phyloP scores from a whole-genome alignment of 2,888 invertebrate species.

The Conistra vaccinii region DNA sequence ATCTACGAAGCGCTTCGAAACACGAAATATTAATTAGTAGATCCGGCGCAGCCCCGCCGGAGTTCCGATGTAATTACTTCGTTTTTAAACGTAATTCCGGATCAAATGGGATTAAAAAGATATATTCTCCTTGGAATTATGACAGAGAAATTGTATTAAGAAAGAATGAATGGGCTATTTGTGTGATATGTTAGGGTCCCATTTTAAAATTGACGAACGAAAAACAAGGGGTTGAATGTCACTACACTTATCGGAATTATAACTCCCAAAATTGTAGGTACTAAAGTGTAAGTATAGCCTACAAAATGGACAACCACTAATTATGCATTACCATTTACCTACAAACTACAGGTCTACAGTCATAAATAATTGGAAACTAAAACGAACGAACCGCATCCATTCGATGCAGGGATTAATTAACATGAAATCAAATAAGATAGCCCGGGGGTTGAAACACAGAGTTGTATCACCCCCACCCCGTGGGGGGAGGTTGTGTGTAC shows the following conservation, averaged over 20 bases:
- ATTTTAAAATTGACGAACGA: not conserved
- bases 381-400: constrained; percentile 39
- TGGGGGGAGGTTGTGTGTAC: constrained; percentile 14
- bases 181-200: constrained; percentile 9
- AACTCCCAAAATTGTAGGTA: not conserved
- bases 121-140: constrained; percentile 22
- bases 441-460: constrained; percentile 12
- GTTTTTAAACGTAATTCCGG: constrained; percentile 55
- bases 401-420: constrained; percentile 55
- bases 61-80: constrained; percentile 50
- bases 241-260: not conserved
- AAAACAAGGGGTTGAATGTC: not conserved
- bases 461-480: not conserved
- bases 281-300: not conserved
- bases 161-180: constrained; percentile 6
- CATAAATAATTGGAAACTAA: constrained; percentile 45
- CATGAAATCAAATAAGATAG: constrained; percentile 57
- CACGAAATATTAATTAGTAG: constrained; percentile 62
- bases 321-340: not conserved
- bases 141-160: constrained; percentile 16
- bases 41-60: constrained; percentile 35
- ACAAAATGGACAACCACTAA: not conserved
- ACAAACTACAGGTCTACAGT: constrained; percentile 3
- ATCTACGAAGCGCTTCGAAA: constrained; percentile 49
- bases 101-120: constrained; percentile 57